Percentiles rank a stretch among this genome's conserved stretches.
phyloP scores from a whole-genome alignment of 2,113 vertebrate genomes.

The Hippocampus abdominalis region DNA sequence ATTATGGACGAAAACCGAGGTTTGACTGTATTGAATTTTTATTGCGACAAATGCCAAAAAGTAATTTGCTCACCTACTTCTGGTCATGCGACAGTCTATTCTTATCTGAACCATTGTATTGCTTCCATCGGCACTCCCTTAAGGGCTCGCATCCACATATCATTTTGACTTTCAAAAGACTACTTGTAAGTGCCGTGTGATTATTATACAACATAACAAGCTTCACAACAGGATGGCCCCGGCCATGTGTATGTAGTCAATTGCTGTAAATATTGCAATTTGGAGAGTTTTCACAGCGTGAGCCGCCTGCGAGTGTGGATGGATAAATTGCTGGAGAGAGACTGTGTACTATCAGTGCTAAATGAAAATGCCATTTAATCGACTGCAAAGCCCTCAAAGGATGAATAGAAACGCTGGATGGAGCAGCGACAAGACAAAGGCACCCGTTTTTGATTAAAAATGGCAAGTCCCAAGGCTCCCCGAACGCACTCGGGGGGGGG shows the following conservation, averaged over 20 bases:
- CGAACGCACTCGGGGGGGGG: slow-evolving; percentile 36
- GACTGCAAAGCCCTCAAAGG: slow-evolving; percentile 50
- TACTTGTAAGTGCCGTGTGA: slow-evolving; percentile 8
- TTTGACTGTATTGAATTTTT: neutral
- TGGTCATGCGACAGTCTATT: neutral
- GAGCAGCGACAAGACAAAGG: slow-evolving; percentile 62
- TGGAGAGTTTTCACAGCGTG: slow-evolving; percentile 25
- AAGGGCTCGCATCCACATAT: slow-evolving; percentile 26
- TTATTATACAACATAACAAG: slow-evolving; percentile 24
- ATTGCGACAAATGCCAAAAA: neutral
- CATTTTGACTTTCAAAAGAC: slow-evolving; percentile 14
- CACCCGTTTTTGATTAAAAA: slow-evolving; percentile 58
- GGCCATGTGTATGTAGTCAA: slow-evolving; percentile 23
- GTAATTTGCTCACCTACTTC: neutral
- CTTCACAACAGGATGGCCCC: slow-evolving; percentile 26
- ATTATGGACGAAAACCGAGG: too few species aligned
- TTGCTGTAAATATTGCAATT: slow-evolving; percentile 21
- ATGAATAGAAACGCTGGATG: slow-evolving; percentile 45
- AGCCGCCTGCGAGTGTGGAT: slow-evolving; percentile 36
- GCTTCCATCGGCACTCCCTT: slow-evolving; percentile 14
- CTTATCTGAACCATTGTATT: slow-evolving; percentile 8
- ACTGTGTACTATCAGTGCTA: slow-evolving; percentile 39
- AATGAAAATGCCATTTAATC: slow-evolving; percentile 60
- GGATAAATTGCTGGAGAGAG: slow-evolving; percentile 43
- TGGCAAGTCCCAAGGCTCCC: slow-evolving; percentile 50